phyloP scores from a whole-genome alignment of 1,140 invertebrate species.

The Ericerus pela region DNA sequence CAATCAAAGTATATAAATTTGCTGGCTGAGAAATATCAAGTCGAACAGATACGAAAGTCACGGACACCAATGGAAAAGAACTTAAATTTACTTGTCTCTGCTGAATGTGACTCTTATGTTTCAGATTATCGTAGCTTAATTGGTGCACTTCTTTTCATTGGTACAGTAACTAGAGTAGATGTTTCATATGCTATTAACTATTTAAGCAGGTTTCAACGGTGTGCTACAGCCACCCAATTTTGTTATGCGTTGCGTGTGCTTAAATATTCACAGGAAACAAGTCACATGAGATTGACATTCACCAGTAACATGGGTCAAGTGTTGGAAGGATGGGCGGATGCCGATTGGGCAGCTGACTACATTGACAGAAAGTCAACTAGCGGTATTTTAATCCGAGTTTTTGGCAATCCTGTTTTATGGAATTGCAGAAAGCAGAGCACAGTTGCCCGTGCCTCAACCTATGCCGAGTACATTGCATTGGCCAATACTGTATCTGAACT shows the following conservation, averaged over 20 bases:
- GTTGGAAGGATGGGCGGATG: constrained; percentile 27
- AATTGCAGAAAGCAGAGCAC: constrained; percentile 22
- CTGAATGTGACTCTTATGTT: not conserved
- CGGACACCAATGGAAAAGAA: not conserved
- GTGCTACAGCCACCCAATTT: constrained; percentile 25
- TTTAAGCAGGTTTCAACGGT: constrained; percentile 25
- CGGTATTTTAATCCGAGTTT: constrained; percentile 22
- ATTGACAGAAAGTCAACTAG: constrained; percentile 25
- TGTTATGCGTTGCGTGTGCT: constrained; percentile 29
- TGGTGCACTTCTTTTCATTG: constrained; percentile 5
- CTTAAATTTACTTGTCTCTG: not conserved
- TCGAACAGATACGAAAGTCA: not conserved
- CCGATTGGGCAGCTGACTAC: constrained; percentile 27
- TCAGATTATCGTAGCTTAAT: not conserved
- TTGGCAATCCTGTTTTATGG: constrained; percentile 22
- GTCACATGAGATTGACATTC: constrained; percentile 23
- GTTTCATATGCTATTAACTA: constrained; percentile 24
- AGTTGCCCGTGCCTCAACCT: constrained; percentile 22
- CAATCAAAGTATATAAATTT: constrained; percentile 8
- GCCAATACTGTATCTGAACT: no score
- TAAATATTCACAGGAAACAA: constrained; percentile 30
- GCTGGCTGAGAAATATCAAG: not conserved
- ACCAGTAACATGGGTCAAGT: not conserved
- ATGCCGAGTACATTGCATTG: constrained; percentile 26
- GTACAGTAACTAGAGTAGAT: not conserved